Conservation (phyloP, 2,113 vertebrate genomes). For the Sander vitreus region DNA sequence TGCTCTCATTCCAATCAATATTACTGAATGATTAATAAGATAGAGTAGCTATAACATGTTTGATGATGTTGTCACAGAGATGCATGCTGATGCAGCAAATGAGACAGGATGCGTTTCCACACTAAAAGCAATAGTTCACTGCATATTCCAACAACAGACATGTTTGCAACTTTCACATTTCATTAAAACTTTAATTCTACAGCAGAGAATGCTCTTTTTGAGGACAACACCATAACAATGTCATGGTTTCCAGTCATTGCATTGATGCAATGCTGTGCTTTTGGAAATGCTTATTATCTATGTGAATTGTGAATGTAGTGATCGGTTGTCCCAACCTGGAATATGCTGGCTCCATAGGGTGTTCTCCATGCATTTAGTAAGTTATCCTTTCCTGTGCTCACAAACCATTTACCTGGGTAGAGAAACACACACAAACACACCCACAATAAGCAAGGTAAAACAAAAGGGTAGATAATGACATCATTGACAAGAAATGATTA, state of each 20-base stretch:
- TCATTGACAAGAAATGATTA: background rate
- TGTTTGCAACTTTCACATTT: background rate
- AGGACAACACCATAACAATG: background rate
- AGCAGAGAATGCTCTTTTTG: background rate
- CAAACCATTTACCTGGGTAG: slow-evolving; percentile 95
- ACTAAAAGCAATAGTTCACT: background rate
- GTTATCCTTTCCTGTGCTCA: slow-evolving; percentile 98
- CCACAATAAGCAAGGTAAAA: slow-evolving; percentile 5
- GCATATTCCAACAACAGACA: background rate
- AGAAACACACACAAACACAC: slow-evolving; percentile 24
- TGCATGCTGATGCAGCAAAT: background rate
- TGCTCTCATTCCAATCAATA: background rate
- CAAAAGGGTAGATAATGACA: background rate
- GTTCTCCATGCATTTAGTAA: slow-evolving; percentile 97
- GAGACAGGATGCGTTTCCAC: background rate
- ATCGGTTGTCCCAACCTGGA: slow-evolving; percentile 88
- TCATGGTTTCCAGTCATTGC: background rate
- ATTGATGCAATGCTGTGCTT: background rate
- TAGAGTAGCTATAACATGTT: background rate
- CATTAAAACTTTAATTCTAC: background rate
- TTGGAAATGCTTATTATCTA: background rate
- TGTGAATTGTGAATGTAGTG: slow-evolving; percentile 14
- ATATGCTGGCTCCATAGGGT: slow-evolving; percentile 97
- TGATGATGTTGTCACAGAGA: background rate
- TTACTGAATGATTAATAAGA: background rate